Conservation (phyloP, 2,888 invertebrate species). For the Leucophora obtusa region DNA sequence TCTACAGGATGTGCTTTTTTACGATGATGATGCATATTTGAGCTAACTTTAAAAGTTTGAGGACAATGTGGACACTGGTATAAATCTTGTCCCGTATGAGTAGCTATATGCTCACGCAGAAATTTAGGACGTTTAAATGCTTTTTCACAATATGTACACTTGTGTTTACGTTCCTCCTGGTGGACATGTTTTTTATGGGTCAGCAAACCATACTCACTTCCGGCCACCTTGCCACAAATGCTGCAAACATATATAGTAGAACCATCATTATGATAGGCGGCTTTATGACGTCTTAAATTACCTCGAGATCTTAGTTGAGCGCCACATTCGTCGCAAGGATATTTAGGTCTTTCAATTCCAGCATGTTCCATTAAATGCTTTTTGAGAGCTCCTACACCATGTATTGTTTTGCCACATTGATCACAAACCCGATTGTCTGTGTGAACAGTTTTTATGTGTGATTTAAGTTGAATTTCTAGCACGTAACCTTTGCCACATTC, state of each 20-base stretch:
- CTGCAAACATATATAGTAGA: conserved; percentile 64
- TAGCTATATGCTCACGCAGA: conserved; percentile 75
- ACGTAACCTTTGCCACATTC: conserved; percentile 67
- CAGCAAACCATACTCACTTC: conserved; percentile 64
- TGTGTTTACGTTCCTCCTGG: conserved; percentile 63
- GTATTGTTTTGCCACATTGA: conserved; percentile 63
- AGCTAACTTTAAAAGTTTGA: conserved; percentile 76
- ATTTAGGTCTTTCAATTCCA: conserved; percentile 56
- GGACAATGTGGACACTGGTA: conserved; percentile 76
- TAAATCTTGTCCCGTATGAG: conserved; percentile 76
- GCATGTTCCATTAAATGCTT: conserved; percentile 62
- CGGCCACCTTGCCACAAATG: conserved; percentile 67
- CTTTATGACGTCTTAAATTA: conserved; percentile 65
- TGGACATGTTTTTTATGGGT: conserved; percentile 67
- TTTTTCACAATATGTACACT: conserved; percentile 67
- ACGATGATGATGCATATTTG: conserved; percentile 77
- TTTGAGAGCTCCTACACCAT: conserved; percentile 57
- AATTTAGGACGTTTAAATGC: conserved; percentile 66
- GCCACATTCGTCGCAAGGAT: conserved; percentile 65
- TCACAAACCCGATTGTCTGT: conserved; percentile 61
- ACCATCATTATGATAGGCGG: conserved; percentile 65
- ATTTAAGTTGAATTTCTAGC: conserved; percentile 58
- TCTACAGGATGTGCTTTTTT: conserved; percentile 76
- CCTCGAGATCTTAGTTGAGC: conserved; percentile 62
- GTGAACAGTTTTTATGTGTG: conserved; percentile 62